phyloP scores from a whole-genome alignment of 2,113 vertebrate species.

The Channa argus region DNA sequence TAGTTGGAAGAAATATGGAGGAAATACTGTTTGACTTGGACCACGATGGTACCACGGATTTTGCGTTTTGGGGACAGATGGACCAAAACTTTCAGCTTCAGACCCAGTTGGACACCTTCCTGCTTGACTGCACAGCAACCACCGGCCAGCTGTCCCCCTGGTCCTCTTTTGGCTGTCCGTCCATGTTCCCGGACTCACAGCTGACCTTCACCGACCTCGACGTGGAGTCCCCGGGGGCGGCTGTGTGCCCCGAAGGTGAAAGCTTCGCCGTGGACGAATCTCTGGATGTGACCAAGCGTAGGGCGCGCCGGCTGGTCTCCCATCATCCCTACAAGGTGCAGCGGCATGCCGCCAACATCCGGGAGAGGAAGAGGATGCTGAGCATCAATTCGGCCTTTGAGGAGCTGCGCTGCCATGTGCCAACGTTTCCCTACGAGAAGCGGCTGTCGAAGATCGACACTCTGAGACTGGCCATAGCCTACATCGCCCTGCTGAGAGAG shows the following conservation, averaged over 20 bases:
- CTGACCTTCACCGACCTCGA: constrained; percentile 71
- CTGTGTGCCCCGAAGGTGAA: constrained; percentile 75
- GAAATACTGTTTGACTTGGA: constrained; percentile 77
- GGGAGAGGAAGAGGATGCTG: constrained; percentile 86
- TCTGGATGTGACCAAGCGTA: constrained; percentile 37
- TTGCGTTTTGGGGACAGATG: constrained; percentile 79
- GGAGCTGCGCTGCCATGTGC: constrained; percentile 82
- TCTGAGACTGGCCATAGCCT: constrained; percentile 83
- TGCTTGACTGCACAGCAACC: constrained; percentile 71
- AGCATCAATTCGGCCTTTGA: constrained; percentile 86
- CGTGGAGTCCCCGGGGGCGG: constrained; percentile 53
- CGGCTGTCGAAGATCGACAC: constrained; percentile 88
- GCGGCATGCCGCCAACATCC: constrained; percentile 85
- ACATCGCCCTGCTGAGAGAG: constrained; percentile 85
- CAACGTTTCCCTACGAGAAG: constrained; percentile 87
- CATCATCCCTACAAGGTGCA: constrained; percentile 80
- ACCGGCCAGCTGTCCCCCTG: constrained; percentile 63
- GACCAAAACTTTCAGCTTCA: constrained; percentile 71
- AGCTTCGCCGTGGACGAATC: constrained; percentile 73
- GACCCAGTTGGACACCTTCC: constrained; percentile 73
- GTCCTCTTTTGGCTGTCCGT: constrained; percentile 64
- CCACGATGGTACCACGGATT: constrained; percentile 73
- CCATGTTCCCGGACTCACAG: constrained; percentile 75
- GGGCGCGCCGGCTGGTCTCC: constrained; percentile 12
- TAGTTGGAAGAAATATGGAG: constrained; percentile 73